These are phyloP conservation scores for Recurvirostra avosetta DNA, from an alignment of 2,113 vertebrate species.

Conservation along the genomic window DNA sequence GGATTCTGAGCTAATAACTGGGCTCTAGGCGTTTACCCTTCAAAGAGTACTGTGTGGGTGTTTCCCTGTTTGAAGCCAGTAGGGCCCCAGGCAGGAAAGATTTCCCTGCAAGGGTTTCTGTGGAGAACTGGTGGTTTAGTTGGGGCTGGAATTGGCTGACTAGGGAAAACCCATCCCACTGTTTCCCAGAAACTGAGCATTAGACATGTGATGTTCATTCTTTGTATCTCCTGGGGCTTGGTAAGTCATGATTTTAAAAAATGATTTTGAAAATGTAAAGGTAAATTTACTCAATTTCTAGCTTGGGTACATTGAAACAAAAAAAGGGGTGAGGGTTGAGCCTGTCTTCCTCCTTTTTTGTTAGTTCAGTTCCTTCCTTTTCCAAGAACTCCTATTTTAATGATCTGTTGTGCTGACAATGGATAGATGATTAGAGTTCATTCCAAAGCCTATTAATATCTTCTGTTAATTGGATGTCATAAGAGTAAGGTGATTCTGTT, in stretches of 20 bases:
- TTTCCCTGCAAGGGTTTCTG: not conserved
- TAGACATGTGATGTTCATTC: not conserved
- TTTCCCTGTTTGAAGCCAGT: not conserved
- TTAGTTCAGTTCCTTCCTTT: not conserved
- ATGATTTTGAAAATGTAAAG: too few species aligned
- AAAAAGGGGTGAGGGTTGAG: not conserved
- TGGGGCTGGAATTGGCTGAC: not conserved
- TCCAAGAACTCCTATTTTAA: not conserved
- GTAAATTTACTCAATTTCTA: not conserved
- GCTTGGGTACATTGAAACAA: not conserved
- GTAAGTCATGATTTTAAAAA: not conserved
- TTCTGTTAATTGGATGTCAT: not conserved
- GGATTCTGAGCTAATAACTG: not conserved
- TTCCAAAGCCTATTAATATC: not conserved
- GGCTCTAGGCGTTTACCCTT: not conserved
- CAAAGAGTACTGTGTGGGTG: not conserved
- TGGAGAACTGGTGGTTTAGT: not conserved
- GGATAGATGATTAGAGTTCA: not conserved
- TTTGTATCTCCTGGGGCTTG: not conserved
- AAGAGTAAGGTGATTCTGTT: not conserved
- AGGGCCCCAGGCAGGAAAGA: not conserved
- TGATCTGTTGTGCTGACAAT: not conserved
- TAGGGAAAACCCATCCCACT: not conserved
- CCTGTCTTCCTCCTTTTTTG: not conserved
- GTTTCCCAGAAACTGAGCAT: not conserved